Conservation (phyloP, 2,797 vertebrate genomes). For the Rhincodon typus region DNA sequence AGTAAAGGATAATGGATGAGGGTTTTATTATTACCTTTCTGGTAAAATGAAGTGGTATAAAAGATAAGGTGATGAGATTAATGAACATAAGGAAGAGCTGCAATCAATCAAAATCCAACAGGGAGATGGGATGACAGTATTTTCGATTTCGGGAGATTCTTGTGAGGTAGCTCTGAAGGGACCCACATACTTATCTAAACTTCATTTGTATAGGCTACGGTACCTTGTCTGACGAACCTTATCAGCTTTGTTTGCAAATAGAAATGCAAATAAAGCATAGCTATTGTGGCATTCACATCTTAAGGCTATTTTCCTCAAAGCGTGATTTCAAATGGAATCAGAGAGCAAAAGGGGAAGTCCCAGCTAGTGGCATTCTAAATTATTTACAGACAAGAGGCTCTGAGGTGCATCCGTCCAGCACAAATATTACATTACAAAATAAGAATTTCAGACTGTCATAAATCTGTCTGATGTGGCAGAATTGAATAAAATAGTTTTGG, state of each 20-base stretch:
- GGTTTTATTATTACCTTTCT: constrained; percentile 98
- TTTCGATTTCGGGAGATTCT: constrained; percentile 58
- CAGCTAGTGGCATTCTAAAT: constrained; percentile 47
- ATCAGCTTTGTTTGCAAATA: constrained; percentile 29
- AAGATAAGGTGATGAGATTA: constrained; percentile 99
- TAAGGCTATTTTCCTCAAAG: constrained; percentile 43
- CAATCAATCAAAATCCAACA: constrained; percentile 90
- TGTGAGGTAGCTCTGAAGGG: constrained; percentile 34
- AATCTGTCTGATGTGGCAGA: constrained; percentile 58
- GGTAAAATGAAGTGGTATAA: constrained; percentile 96
- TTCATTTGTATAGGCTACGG: constrained; percentile 24
- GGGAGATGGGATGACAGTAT: constrained; percentile 57
- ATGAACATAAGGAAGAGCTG: constrained; percentile 89
- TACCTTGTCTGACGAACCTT: constrained; percentile 36
- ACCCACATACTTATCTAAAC: constrained; percentile 49
- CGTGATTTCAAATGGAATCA: constrained; percentile 48
- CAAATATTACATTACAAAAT: constrained; percentile 63
- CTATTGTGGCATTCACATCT: constrained; percentile 21
- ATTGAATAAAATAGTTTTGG: constrained; percentile 62
- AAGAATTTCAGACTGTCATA: constrained; percentile 59
- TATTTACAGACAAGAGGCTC: constrained; percentile 57
- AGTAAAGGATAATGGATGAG: constrained; percentile 98
- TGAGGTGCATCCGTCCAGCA: constrained; percentile 54
- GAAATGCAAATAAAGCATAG: constrained; percentile 30
- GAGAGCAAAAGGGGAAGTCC: constrained; percentile 35